Evolutionary conservation across 2,113 vertebrate species (phyloP).

Genomic region (Chloroceryle aenea): DNA sequence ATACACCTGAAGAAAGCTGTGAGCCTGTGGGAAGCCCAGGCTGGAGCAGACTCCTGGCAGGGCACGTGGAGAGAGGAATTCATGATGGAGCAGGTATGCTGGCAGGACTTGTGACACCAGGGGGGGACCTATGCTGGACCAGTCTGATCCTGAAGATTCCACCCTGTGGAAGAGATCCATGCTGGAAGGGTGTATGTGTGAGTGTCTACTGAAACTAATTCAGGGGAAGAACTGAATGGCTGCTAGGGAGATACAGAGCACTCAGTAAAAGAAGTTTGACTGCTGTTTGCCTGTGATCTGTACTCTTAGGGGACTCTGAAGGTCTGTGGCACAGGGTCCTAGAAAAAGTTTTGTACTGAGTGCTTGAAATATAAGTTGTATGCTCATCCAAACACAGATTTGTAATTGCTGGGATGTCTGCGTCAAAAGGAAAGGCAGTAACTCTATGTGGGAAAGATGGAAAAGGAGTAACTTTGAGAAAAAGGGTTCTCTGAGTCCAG

Average conservation of each 20-base stretch:
- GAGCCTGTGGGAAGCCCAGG: no score
- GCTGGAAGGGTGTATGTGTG: not conserved
- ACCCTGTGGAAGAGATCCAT: no score
- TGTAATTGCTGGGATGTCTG: not conserved
- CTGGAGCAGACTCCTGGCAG: no score
- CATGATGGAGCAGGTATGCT: no score
- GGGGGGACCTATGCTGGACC: no score
- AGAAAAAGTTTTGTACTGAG: not conserved
- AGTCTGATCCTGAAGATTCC: no score
- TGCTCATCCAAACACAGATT: not conserved
- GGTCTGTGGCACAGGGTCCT: not conserved
- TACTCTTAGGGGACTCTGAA: not conserved
- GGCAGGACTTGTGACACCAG: no score
- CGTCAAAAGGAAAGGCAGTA: not conserved
- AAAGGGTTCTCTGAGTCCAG: not conserved
- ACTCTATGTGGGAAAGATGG: not conserved
- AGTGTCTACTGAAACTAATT: not conserved
- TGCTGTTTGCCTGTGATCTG: fast-evolving
- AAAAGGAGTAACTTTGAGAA: not conserved
- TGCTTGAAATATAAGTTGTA: not conserved
- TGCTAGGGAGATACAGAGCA: not conserved
- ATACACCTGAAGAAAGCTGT: no score
- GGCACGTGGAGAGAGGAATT: no score
- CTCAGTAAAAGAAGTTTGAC: not conserved
- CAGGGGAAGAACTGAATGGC: not conserved